A percentile compares a stretch with the other conserved stretches of the same genome.
These are phyloP conservation scores for Dasypolia templi DNA, from an alignment of 2,888 invertebrate genomes.

Conservation along the genomic window DNA sequence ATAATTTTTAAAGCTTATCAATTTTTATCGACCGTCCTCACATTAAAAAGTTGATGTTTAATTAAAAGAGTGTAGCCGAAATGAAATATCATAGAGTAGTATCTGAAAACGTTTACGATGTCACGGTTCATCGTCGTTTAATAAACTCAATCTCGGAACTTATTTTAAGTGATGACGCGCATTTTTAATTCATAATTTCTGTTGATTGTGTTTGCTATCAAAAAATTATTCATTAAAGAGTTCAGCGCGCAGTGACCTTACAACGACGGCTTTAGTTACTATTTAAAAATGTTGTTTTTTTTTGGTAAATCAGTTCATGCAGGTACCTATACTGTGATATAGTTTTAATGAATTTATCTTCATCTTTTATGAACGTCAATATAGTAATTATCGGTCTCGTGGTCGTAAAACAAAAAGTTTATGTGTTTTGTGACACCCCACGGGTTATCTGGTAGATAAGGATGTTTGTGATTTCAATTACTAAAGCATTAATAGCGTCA, in stretches of 20 bases:
- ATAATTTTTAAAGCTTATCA: conserved; percentile 37
- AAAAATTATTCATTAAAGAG: conserved; percentile 68
- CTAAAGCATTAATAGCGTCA: conserved; percentile 37
- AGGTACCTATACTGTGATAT: conserved; percentile 30
- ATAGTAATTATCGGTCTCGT: conserved; percentile 67
- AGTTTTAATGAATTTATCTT: conserved; percentile 60
- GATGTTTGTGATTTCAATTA: conserved; percentile 66
- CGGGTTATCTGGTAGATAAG: conserved; percentile 75
- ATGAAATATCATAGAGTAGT: conserved; percentile 40
- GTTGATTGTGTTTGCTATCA: conserved; percentile 65
- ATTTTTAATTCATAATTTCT: conserved; percentile 69
- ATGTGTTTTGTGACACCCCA: conserved; percentile 73
- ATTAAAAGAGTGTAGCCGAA: conserved; percentile 38
- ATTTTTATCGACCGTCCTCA: conserved; percentile 28
- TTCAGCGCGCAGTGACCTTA: conserved; percentile 68
- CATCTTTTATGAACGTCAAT: conserved; percentile 63
- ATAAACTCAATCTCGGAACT: conserved; percentile 61
- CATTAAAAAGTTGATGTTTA: conserved; percentile 28
- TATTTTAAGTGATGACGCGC: conserved; percentile 78
- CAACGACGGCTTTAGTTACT: conserved; percentile 59
- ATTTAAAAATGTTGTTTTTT: conserved; percentile 37
- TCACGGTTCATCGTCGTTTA: conserved; percentile 62
- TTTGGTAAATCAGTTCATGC: conserved; percentile 36
- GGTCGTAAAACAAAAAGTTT: conserved; percentile 76
- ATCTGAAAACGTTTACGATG: conserved; percentile 47